Evolutionary conservation across 2,888 invertebrate species (phyloP), one percentile per base, ranked within the genome.

Genomic region (Acanthosepion esculentum): DNA sequence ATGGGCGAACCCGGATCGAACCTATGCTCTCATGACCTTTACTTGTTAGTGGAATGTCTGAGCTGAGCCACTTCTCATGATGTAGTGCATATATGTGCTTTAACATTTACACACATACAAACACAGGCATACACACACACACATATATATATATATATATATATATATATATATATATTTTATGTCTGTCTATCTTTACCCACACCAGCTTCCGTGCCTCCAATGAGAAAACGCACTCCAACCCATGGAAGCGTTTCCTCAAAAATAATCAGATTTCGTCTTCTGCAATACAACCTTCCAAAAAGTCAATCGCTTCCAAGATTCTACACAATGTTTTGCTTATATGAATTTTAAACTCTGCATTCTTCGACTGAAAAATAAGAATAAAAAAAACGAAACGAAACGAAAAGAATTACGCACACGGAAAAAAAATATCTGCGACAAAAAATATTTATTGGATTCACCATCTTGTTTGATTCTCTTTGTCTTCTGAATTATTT

Each of bases 201-300:
- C 20, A 0, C n/a, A 15, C 23, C 78, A n/a, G 15, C n/a, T 2
- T n/a, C n/a, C 12, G 23, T 26, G 59, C 23, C 59, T 20, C 59
- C 59, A 6, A 7, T 23, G 2, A 6, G 23, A 59, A 59, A 59
- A 78, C n/a, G n/a, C n/a, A 78, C 12, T 78, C 12, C 78, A 33
- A 78, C 33, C 78, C n/a, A n/a, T 33, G 33, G 78, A 78, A 78
- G n/a, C 78, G 78, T 78, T 78, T 78, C 5, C 78, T 78, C 41
- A 78, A 78, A 78, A 78, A 78, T 78, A 78, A 78, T 78, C 78
- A n/a, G 78, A 78, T 78, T 78, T 15, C n/a, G 78, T 78, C 78
- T n/a, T n/a, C n/a, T 12, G 15, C n/a, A 15, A n/a, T n/a, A 78
- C 78, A 78, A 18, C 78, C 78, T 18, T n/a, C n/a, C n/a, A 78